Evolutionary conservation across 2,797 vertebrate species (phyloP), one percentile per base, ranked within the genome.

Genomic region (Enteromius mattozi): DNA sequence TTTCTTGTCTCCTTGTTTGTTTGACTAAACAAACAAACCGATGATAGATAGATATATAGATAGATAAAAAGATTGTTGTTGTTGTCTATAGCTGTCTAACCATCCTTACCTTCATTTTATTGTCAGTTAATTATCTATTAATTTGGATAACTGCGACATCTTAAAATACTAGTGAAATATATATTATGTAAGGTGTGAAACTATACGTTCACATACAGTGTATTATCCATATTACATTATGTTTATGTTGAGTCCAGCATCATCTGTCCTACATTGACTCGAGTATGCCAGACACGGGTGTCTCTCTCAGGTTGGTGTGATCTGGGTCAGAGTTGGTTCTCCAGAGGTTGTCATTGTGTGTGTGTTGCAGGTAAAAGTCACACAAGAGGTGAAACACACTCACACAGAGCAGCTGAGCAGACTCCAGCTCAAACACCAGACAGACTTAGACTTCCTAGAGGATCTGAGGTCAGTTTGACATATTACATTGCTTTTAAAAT

Each of bases 361-460:
- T 80, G 69, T 70, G 19, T 66, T 56, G 37, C 92, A 99, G 98
- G 97, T 99, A 93, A 97, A 98, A 96, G 96, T 99, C 90, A 98
- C 96, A 90, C 98, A 99, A 93, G 97, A 98, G 94, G 94, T 99
- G 91, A 99, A 97, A 91, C 97, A 98, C 92, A 96, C 95, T 88
- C 97, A 99, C 51, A 91, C 95, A 49, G 98, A 99, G 90, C 98
- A 99, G 96, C 94, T 97, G 94, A 96, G 93, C 94, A 96, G 96
- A 89, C 94, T 99, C 90, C 96, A 98, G 91, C 92, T 97, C 91
- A 99, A 99, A 92, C 97, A 99, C 91, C 98, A 99, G 92, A 94
- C 96, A 81, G 97, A 99, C 92, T 98, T 97, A 91, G 98, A 99
- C 88, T 96, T 99, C 79, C 95, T 99, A 84, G 98, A 99, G 90